Percentiles rank a stretch among this genome's conserved stretches.
Evolutionary conservation across 2,888 invertebrate genomes (phyloP).

Genomic region (Troides helena): DNA sequence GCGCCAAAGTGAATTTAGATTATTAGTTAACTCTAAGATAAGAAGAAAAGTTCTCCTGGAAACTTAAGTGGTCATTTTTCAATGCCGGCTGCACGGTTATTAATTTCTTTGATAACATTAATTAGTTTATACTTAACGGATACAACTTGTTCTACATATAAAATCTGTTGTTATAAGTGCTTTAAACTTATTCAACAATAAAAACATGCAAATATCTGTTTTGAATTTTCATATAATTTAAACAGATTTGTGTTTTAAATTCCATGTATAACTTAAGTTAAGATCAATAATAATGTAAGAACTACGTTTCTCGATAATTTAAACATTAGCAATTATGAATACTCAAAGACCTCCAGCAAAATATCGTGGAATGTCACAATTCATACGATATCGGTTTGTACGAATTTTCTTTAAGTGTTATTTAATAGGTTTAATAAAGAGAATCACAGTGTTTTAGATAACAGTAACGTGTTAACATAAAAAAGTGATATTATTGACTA

Average conservation of each 20-base stretch:
- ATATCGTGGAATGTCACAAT: no score
- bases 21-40: neutral
- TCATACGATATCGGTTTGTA: no score
- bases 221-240: neutral
- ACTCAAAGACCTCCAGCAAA: no score
- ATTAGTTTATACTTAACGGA: neutral
- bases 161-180: neutral
- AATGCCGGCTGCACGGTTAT: neutral
- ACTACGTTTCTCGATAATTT: no score
- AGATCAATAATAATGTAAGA: no score
- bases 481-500: conserved; percentile 57
- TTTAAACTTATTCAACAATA: neutral
- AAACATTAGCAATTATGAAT: no score
- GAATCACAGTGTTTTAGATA: conserved; percentile 38
- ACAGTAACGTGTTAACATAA: conserved; percentile 52
- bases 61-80: conserved; percentile 9
- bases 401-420: neutral
- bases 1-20: neutral
- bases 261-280: no score
- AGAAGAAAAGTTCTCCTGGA: neutral
- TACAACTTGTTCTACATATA: neutral
- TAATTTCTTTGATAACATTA: conserved; percentile 1
- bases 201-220: neutral
- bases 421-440: conserved; percentile 43
- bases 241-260: no score